Evolutionary conservation across 2,113 vertebrate genomes (phyloP), one percentile per base, ranked within the genome.

Genomic region (Scartelaos histophorus): DNA sequence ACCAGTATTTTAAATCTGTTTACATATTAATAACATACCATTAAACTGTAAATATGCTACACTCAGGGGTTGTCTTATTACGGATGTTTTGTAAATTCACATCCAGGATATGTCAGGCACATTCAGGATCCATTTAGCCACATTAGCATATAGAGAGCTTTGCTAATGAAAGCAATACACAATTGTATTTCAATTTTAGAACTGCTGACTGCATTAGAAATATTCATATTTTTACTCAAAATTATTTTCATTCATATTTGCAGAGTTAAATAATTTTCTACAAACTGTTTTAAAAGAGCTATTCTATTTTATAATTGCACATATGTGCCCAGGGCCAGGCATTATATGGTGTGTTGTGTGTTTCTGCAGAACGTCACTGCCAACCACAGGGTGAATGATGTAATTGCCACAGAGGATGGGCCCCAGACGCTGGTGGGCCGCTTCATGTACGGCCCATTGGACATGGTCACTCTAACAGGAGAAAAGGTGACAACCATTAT

Each of bases 401-500:
- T 98, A 75, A 97, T 99, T 25, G 94, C 95, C 0, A 96, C 95
- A 0, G 98, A 98, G 89, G 96, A 96, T 0, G 95, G 96, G 16
- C 94, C 93, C 3, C 98, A 99, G 88, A 93, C 93, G 1, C 92
- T 99, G 51, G 95, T 98, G 51, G 98, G 98, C 10, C 96, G 98
- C 61, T 99, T 99, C 84, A 99, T 99, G 98, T 99, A 98, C 0
- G 98, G 98, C 13, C 97, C 98, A 60, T 90, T 99, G 58, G 98
- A 99, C 92, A 99, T 99, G 98, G 98, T 99, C 45, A 97, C 98
- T 43, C 89, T 99, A 73, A 98, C 98, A 0, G 98, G 98, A 47
- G 98, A 98, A 89, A 99, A 99, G 96, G 98, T 98, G 88, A 79
- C 62, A 67, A 54, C 3, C 69, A 17, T 24, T 0, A 3, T 9